A percentile compares a stretch with the other conserved stretches of the same genome.
Evolutionary conservation across 2,888 invertebrate genomes (phyloP).

Genomic region (Pristionchus fissidentatus): DNA sequence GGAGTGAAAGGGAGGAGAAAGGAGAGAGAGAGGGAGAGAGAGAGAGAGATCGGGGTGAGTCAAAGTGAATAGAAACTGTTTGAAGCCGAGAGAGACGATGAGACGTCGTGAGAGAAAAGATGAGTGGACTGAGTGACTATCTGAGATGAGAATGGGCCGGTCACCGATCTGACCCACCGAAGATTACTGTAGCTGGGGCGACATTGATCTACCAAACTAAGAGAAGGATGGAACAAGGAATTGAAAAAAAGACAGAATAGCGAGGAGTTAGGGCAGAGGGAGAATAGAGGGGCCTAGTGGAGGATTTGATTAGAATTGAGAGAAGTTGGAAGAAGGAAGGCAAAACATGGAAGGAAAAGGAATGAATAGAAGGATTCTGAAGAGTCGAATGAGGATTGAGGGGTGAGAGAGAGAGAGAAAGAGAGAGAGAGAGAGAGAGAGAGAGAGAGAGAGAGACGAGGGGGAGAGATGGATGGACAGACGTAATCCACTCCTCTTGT

Average conservation of each 20-base stretch:
- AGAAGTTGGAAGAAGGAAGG: conserved; percentile 22
- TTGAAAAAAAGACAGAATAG: not conserved
- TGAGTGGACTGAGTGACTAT: not conserved
- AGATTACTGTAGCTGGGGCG: too few relatives aligned
- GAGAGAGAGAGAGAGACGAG: not conserved
- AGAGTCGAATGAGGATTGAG: conserved; percentile 17
- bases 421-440: not conserved
- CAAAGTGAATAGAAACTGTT: not conserved
- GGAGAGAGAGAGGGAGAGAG: not conserved
- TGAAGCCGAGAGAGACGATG: not conserved
- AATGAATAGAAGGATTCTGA: conserved; percentile 42
- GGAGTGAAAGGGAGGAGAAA: not conserved
- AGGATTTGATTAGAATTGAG: conserved; percentile 48
- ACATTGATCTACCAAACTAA: too few relatives aligned
- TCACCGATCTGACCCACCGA: too few relatives aligned
- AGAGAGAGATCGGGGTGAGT: not conserved
- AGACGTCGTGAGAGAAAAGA: not conserved
- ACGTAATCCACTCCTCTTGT: conserved; percentile 22
- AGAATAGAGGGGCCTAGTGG: not conserved
- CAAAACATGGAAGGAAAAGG: conserved; percentile 23
- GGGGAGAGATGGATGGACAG: not conserved
- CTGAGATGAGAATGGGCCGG: not conserved
- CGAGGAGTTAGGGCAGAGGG: not conserved
- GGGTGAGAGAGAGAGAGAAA: not conserved
- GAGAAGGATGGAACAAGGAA: not conserved